Evolutionary conservation across 1,140 invertebrate genomes (phyloP), one percentile per base, ranked within the genome.

Genomic region (Drosophila subpulchrella): DNA sequence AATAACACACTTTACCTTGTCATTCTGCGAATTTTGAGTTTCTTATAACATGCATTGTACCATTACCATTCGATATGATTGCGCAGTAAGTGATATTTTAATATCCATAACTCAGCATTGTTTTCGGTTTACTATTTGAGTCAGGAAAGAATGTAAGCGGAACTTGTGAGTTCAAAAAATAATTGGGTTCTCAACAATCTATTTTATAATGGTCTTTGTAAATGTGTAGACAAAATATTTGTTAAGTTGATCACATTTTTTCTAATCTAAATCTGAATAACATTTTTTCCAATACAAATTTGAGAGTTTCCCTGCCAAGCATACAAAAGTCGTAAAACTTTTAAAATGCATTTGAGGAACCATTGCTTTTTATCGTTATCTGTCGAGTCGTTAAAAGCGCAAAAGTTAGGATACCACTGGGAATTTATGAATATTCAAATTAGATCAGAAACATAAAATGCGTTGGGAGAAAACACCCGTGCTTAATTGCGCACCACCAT

Each of bases 1-100:
- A 72, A 72, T 71, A 72, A 71, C 44, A 72, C 51, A 58, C 44
- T 71, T 57, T 57, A 24, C n/a, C 42, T 58, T 71, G 68, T 71
- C 66, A 71, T 71, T 71, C 20, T 32, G n/a, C 53, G 50, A 55
- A 68, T 39, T 70, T 41, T 50, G 36, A 57, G 30, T 57, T 46
- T 70, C 36, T 66, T 24, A 60, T 41, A 17, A 34, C 48, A 34
- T 65, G 27, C 27, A 51, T 42, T 48, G 17, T 32, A 47, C 42
- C 39, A 39, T 57, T 39, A 65, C 34, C 42, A 65, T 58, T 58
- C 20, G 41, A 27, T 44, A 24, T 6, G 39, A 11, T 24, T 61
- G 36, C 24, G 17, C 46, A 67, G 27, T 57, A 48, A 44, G 51
- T 68, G 36, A 44, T 58, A 36, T 58, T 47, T 50, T 50, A 71